Base-by-base conservation (phyloP, 2,113 vertebrate species). In the Mobula birostris region DNA sequence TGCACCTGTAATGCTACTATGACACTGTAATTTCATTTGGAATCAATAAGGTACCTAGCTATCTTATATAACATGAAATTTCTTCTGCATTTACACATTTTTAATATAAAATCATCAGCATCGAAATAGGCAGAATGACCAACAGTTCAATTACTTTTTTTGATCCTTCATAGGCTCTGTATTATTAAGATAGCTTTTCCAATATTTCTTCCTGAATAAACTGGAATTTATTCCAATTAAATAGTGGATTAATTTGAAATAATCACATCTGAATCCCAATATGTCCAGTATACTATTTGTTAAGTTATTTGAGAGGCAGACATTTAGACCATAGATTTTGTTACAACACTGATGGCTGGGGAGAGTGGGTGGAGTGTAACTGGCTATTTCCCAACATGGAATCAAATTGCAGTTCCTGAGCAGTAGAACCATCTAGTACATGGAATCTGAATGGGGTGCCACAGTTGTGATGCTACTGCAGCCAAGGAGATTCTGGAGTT, bases 251-350 rank as follows among this genome's bases (percentile, higher is more conserved):
- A 70, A 70, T 17, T 12, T 70, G 68, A 70, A 70, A 17, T 15
- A 11, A 70, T 70, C 68, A 17, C 68, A 5, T 11, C 68, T 12
- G 68, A 70, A 14, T 70, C 68, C 12, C 68, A 11, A 14, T 97
- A 0, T 99, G 98, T 94, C 97, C 96, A 0, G 98, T 95, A 40
- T 98, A 96, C 94, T 97, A 96, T 95, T 98, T 97, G 0, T 36
- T 97, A 96, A 94, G 97, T 96, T 95, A 98, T 96, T 82, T 98
- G 96, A 32, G 98, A 98, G 0, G 98, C 97, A 0, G 98, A 98
- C 96, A 99, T 96, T 95, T 99, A 98, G 12, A 98, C 96, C 0
- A 99, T 96, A 0, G 98, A 97, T 94, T 99, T 99, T 94, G 98
- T 97, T 80, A 97, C 95, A 80, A 98, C 95, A 36, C 96, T 95